Evolutionary conservation across 2,888 invertebrate genomes (phyloP), one percentile per base, ranked within the genome.

Genomic region (Rhaphigaster nebulosa): DNA sequence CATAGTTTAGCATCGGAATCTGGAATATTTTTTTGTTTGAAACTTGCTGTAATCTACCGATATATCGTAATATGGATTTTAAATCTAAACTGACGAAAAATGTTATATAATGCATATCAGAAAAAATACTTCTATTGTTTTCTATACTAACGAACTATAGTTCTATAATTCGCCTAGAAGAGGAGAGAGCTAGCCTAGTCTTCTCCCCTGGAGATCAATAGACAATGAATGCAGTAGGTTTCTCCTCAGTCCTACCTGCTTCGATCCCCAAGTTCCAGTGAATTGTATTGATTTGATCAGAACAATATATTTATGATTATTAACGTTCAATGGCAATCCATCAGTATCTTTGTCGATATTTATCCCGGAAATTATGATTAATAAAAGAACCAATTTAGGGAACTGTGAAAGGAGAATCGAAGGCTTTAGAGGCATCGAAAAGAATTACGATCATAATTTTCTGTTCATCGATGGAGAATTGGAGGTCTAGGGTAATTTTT

Each of bases 151-250:
- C 45, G 10, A 10, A 45, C 45, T 45, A 10, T 45, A 45, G 70
- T 23, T 34, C 34, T 76, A 76, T 76, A 34, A 76, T 23, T 76
- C 20, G 20, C 20, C 34, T 20, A 76, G 45, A 50, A 50, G n/a
- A 34, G 29, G 13, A 65, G 65, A 2, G 15, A 50, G 29, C 29
- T 56, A 56, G 52, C 10, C n/a, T 34, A 34, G 29, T 50, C 87
- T 88, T 52, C n/a, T 41, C 65, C 70, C 70, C 34, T 20, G 38
- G 34, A 76, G 70, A 76, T 76, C 70, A 76, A 76, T 76, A 76
- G 70, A 23, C 70, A 76, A 76, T 76, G 70, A 76, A 76, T 76
- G 70, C 70, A 76, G 70, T 38, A 76, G 34, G 20, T 34, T 76
- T 76, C 70, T 76, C 70, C 38, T 76, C 70, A 70, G 34, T 18